phyloP scores from a whole-genome alignment of 2,888 invertebrate genomes.

The Drosophila testacea region DNA sequence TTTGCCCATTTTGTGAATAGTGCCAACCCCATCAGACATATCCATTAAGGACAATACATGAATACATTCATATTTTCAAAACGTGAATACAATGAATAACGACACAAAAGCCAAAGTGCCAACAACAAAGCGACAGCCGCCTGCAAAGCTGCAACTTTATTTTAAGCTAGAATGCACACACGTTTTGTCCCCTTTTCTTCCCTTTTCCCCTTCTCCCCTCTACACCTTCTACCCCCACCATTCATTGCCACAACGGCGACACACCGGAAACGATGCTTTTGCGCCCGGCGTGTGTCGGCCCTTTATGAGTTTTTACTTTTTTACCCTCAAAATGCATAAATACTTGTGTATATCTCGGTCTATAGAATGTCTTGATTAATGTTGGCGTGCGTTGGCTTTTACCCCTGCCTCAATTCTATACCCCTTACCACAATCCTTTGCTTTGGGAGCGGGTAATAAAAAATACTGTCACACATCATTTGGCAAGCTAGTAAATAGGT shows the following conservation, averaged over 20 bases:
- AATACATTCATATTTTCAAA: constrained; percentile 50
- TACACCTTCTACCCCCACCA: too few relatives aligned
- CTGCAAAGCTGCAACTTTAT: constrained; percentile 74
- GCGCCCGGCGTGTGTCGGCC: constrained; percentile 73
- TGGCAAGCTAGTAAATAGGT: constrained; percentile 35
- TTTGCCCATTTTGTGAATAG: constrained; percentile 55
- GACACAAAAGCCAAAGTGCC: constrained; percentile 74
- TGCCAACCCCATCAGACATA: constrained; percentile 44
- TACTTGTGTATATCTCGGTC: constrained; percentile 55
- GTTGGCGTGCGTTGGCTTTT: constrained; percentile 77
- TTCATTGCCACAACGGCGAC: constrained; percentile 51
- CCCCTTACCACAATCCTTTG: not conserved
- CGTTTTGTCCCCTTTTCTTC: constrained; percentile 45
- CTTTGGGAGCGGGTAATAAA: constrained; percentile 57
- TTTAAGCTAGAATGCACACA: constrained; percentile 80
- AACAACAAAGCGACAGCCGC: constrained; percentile 47
- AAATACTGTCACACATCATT: constrained; percentile 79
- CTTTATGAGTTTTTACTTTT: constrained; percentile 65
- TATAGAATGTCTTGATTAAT: constrained; percentile 74
- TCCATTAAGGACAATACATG: constrained; percentile 65
- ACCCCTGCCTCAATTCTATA: constrained; percentile 46
- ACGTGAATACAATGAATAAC: constrained; percentile 78
- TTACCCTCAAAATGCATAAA: constrained; percentile 76
- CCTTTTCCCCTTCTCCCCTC: too few relatives aligned
- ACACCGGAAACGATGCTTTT: constrained; percentile 78